These are phyloP conservation scores for Theropithecus gelada DNA, from an alignment of 2,113 vertebrate genomes.

Conservation along the genomic window DNA sequence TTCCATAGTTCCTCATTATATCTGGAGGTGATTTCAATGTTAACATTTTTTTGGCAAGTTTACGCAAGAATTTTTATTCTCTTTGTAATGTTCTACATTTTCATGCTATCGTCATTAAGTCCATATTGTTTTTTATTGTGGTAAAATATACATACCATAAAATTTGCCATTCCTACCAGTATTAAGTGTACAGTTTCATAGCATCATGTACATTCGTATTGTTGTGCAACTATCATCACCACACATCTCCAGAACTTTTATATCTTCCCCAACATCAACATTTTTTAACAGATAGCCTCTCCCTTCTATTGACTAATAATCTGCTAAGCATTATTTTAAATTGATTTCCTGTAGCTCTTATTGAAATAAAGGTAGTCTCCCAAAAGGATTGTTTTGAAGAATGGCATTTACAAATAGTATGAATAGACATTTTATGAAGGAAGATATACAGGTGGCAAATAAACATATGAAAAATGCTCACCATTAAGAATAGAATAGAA, in stretches of 20 bases:
- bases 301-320: neutral
- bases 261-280: neutral
- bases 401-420: neutral
- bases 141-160: neutral
- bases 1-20: neutral
- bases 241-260: neutral
- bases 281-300: neutral
- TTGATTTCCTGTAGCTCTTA: neutral
- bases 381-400: neutral
- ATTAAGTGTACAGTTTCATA: neutral
- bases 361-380: slow-evolving; percentile 3
- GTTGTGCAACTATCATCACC: neutral
- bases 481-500: neutral
- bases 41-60: neutral
- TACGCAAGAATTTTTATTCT: neutral
- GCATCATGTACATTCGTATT: neutral
- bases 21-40: slow-evolving; percentile 4
- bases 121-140: neutral
- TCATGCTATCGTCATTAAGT: neutral
- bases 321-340: neutral
- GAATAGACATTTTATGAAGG: neutral
- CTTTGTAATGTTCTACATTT: neutral
- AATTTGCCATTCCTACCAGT: neutral
- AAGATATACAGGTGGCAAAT: neutral
- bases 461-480: neutral